Percentiles rank a stretch among this genome's conserved stretches.
Conservation (phyloP, 2,113 vertebrate genomes). For the Syrmaticus mikado region DNA sequence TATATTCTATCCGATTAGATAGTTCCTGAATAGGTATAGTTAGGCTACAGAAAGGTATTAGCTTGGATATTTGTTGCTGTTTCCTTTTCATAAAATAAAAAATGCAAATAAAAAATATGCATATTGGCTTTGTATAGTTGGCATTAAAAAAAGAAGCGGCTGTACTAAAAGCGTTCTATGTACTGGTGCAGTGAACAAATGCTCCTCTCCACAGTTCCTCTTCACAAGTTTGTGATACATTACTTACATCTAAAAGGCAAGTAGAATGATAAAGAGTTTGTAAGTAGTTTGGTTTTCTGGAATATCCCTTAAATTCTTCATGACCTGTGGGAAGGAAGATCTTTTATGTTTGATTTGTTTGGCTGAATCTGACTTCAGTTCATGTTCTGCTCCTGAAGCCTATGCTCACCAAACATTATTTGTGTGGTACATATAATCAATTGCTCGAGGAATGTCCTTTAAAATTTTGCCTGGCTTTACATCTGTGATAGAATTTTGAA, state of each 20-base stretch:
- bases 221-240: background rate
- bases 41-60: slow-evolving; percentile 18
- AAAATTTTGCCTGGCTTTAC: background rate
- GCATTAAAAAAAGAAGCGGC: background rate
- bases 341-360: background rate
- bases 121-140: background rate
- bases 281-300: background rate
- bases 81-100: slow-evolving; percentile 14
- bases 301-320: background rate
- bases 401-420: background rate
- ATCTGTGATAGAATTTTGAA: background rate
- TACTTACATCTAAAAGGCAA: background rate
- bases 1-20: slow-evolving; percentile 30
- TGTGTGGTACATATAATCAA: background rate
- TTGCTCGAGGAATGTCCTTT: background rate
- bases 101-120: background rate
- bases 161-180: background rate
- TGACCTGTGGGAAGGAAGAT: background rate
- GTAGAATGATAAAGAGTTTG: background rate
- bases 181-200: background rate
- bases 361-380: background rate
- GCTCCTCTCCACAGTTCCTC: background rate
- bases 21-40: background rate
- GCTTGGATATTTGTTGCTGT: background rate
- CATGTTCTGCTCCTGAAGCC: background rate